Conservation (phyloP, 2,113 vertebrate species). For the Illadopsis cleaveri region DNA sequence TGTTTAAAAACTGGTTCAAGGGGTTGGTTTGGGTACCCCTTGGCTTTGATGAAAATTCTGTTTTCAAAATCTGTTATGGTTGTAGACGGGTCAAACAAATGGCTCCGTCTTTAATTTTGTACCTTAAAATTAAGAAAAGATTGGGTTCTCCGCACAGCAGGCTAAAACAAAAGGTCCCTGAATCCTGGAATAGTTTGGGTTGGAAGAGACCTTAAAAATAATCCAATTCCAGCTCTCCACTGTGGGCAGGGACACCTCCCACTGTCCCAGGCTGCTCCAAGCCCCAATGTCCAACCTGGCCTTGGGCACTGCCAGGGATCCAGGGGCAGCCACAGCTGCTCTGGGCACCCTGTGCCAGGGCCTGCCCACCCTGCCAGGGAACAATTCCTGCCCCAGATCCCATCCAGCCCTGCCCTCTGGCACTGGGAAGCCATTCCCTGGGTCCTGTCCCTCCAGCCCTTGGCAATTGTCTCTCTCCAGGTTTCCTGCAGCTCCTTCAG, state of each 20-base stretch:
- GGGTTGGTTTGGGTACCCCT: not conserved
- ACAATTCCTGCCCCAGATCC: fast-evolving
- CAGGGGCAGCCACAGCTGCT: not conserved
- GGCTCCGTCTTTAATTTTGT: not conserved
- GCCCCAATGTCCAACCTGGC: not conserved
- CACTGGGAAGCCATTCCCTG: too few relatives aligned
- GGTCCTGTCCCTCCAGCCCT: too few relatives aligned
- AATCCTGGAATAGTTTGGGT: not conserved
- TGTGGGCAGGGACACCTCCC: not conserved
- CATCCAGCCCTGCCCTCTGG: too few relatives aligned
- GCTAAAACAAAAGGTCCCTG: not conserved
- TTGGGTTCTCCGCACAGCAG: not conserved
- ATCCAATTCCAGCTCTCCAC: not conserved
- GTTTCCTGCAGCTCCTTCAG: too few relatives aligned
- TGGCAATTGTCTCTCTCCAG: too few relatives aligned
- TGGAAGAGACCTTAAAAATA: fast-evolving
- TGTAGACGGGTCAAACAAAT: not conserved
- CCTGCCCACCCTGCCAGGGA: too few relatives aligned
- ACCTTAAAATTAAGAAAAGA: not conserved
- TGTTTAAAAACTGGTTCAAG: not conserved
- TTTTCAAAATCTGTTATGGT: not conserved
- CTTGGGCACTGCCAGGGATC: not conserved
- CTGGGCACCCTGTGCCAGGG: not conserved
- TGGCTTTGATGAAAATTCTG: not conserved
- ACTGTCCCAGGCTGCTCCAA: too few relatives aligned